Evolutionary conservation across 2,797 vertebrate genomes (phyloP).

Genomic region (Benthosema pterotum): DNA sequence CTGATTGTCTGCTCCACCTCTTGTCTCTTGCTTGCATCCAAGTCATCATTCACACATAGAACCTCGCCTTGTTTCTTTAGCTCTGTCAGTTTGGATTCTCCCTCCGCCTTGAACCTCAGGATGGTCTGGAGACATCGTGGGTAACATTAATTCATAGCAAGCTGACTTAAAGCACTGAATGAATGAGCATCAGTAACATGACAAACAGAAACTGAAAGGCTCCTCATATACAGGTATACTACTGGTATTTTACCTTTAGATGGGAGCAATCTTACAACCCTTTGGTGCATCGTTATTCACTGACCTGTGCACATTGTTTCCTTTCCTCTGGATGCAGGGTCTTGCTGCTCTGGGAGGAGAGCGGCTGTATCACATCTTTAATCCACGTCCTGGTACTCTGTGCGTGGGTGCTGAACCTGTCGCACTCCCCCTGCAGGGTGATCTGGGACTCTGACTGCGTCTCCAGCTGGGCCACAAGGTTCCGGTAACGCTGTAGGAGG

Average conservation of each 20-base stretch:
- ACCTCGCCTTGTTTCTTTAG: slow-evolving; percentile 48
- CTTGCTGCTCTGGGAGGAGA: slow-evolving; percentile 62
- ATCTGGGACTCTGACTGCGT: slow-evolving; percentile 51
- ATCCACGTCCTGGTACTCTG: slow-evolving; percentile 79
- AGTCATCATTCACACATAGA: slow-evolving; percentile 47
- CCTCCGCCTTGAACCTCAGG: slow-evolving; percentile 60
- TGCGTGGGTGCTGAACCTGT: slow-evolving; percentile 69
- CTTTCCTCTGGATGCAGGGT: slow-evolving; percentile 63
- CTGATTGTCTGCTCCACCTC: slow-evolving; percentile 47
- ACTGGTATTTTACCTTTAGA: too few species aligned
- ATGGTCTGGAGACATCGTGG: slow-evolving; percentile 8
- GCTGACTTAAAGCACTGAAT: too few species aligned
- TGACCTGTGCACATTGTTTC: slow-evolving; percentile 81
- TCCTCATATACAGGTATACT: too few species aligned
- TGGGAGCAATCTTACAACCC: too few species aligned
- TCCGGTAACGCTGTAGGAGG: slow-evolving; percentile 79
- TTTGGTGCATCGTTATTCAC: slow-evolving; percentile 11
- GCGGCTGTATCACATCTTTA: slow-evolving; percentile 68
- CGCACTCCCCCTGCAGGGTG: slow-evolving; percentile 57
- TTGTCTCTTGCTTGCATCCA: slow-evolving; percentile 48
- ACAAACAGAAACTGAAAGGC: too few species aligned
- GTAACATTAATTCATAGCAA: too few species aligned
- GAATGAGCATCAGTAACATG: too few species aligned
- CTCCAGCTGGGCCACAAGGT: slow-evolving; percentile 72
- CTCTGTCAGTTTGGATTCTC: slow-evolving; percentile 73